Evolutionary conservation across 2,888 invertebrate species (phyloP), one percentile per base, ranked within the genome.

Genomic region (Panzeria rudis): DNA sequence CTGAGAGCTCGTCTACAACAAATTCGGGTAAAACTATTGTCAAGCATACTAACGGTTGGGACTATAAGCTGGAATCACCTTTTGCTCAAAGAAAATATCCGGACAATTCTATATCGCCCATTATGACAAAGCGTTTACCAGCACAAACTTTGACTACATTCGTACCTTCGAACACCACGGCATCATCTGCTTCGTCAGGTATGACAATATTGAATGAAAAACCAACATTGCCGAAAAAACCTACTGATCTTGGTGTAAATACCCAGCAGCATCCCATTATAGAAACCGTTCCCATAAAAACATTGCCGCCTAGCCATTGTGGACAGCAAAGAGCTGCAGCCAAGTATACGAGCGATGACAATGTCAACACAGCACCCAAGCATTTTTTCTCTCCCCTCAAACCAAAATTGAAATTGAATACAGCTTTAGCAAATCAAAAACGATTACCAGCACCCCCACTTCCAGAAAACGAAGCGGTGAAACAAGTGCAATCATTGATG

Each of bases 351-450:
- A 47, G 47, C 20, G 69, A 59, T 64, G 71, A 66, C 56, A 50
- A 38, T 41, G 78, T 59, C 25, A 75, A 38, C 20, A 83, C 73
- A 41, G 78, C 79, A 52, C 92, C 92, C 0, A 93, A 92, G 86
- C 93, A 93, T 87, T 93, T 93, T 86, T 93, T 93, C 87, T 92
- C 93, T 25, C 93, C 93, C 17, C 89, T 93, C 8, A 92, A 92
- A 87, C 91, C 92, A 56, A 90, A 91, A 75, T 88, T 91, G 50
- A 90, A 89, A 87, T 86, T 91, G 69, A 89, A 91, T 88, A 90
- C 92, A 80, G 87, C 91, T 47, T 78, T 91, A 61, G 91, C 91
- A 82, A 89, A 91, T 79, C 88, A 89, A 61, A 81, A 77, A 9
- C 50, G 82, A 20, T 8, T 81, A 38, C 47, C 86, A 8, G 87